Percentiles rank a stretch among this genome's conserved stretches.
phyloP scores from a whole-genome alignment of 2,113 vertebrate genomes.

The Eulemur macaco region DNA sequence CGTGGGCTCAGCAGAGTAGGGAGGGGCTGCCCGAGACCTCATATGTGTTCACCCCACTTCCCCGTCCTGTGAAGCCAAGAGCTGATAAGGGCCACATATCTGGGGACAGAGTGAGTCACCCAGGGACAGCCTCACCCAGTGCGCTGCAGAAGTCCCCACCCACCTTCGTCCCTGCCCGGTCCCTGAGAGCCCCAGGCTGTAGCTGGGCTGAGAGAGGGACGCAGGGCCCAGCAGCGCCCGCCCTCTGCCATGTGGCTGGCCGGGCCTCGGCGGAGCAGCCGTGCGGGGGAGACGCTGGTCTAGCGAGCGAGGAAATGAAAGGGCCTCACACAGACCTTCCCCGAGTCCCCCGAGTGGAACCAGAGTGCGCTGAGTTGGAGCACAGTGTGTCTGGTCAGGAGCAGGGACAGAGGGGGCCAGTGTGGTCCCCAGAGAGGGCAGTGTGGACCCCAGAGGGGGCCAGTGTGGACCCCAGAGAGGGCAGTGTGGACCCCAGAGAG shows the following conservation, averaged over 20 bases:
- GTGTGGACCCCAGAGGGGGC: too few species aligned
- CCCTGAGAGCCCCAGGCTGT: not conserved
- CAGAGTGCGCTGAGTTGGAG: not conserved
- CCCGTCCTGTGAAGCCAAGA: not conserved
- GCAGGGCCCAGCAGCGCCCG: too few species aligned
- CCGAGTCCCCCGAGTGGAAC: not conserved
- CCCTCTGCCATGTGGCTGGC: too few species aligned
- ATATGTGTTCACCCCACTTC: fast-evolving
- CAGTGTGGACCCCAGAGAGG: too few species aligned
- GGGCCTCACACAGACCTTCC: not conserved
- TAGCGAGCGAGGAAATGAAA: not conserved
- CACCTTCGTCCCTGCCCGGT: not conserved
- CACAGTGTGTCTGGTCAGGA: not conserved
- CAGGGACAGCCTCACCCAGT: not conserved
- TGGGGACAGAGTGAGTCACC: not conserved
- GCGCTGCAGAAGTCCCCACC: not conserved
- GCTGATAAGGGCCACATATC: not conserved
- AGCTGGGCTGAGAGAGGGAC: too few species aligned
- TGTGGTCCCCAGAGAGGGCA: not conserved
- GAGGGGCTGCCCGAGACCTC: not conserved
- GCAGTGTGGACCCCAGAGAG: not conserved
- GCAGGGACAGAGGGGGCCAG: not conserved
- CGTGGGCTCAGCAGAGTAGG: not conserved
- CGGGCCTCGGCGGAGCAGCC: not conserved
- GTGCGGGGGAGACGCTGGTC: not conserved